Evolutionary conservation across 1,140 invertebrate genomes (phyloP).

Genomic region (Mycetomoellerius zeteki): DNA sequence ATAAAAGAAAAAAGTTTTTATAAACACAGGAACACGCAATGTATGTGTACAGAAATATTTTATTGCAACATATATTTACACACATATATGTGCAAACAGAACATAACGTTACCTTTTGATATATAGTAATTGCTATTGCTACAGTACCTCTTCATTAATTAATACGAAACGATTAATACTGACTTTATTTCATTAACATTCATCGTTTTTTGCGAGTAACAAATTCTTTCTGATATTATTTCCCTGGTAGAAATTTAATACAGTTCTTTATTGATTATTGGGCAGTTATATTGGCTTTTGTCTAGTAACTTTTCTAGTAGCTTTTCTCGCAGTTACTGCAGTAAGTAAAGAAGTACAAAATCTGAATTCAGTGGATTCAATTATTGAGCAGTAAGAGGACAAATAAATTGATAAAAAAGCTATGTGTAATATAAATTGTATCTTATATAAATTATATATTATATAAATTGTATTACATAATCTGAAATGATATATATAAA

Average conservation of each 20-base stretch:
- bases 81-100: neutral
- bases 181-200: conserved; percentile 25
- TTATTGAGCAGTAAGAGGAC: no score
- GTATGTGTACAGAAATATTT: neutral
- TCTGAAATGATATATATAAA: no score
- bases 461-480: no score
- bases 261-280: no score
- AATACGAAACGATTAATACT: conserved; percentile 39
- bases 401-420: no score
- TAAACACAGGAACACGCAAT: neutral
- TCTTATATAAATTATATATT: no score
- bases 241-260: neutral
- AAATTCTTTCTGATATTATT: conserved; percentile 12
- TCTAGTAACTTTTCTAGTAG: no score
- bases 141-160: neutral
- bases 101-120: conserved; percentile 10
- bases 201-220: neutral
- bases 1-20: neutral
- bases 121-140: conserved; percentile 20
- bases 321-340: no score
- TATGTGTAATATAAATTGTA: no score
- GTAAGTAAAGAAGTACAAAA: no score
- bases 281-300: no score
- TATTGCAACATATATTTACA: neutral
- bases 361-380: no score